Evolutionary conservation across 2,888 invertebrate genomes (phyloP), one percentile per base, ranked within the genome.

Genomic region (Spodoptera exigua): DNA sequence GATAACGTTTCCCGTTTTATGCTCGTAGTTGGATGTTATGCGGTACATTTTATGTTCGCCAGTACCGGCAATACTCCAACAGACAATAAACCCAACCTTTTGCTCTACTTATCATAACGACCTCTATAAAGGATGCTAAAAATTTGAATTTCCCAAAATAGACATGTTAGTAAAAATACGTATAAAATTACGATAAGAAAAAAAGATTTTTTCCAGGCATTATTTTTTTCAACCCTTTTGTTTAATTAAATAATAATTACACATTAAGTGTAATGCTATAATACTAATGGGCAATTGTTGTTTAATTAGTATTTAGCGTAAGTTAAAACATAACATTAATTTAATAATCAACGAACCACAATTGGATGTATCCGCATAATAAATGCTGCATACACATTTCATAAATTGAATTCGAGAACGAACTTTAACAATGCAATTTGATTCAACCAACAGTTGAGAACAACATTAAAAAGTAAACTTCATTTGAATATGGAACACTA

Each of bases 311-410:
- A 62, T 34, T 32, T 51, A 44, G 34, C n/a, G n/a, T n/a, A n/a
- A n/a, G n/a, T n/a, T 44, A 12, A 12, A 59, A 47, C 58, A 37
- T 40, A 62, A 27, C 14, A 14, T n/a, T 12, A n/a, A 1, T 43
- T 13, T 21, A 69, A 44, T 0, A 58, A 58, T 36, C 53, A 36
- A 35, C 14, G 56, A 41, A 17, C 53, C 53, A 17, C 41, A 44
- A 45, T 35, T 32, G 17, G 59, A 46, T 32, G 48, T 63, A 68
- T 72, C 66, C 78, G 75, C 80, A 81, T 78, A 70, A 77, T 62
- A 74, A 72, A 79, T 69, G 69, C 73, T 63, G 58, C 60, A 62
- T 64, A 67, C 52, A 74, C 64, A 67, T 67, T 49, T 56, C 59
- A 55, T 51, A 69, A 79, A 74, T 70, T 73, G 65, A 70, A 74